Base-by-base conservation (phyloP, 2,888 invertebrate species). In the Suillia variegata region DNA sequence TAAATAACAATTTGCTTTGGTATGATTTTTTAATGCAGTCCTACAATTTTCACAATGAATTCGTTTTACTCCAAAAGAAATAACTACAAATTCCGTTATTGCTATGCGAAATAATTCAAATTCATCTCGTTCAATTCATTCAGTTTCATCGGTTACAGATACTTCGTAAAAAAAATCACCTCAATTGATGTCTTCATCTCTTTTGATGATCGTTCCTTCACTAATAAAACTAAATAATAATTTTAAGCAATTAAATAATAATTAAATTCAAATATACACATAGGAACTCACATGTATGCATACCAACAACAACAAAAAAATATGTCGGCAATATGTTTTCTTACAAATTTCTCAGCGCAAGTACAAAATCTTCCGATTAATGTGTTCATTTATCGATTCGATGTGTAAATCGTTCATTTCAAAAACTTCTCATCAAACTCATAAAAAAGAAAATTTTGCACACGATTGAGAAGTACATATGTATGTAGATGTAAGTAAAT, bases 1-100 rank as follows among this genome's bases (percentile, higher is more conserved):
- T 50, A 33, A 17, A 21, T 42, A 54, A 21, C 38, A 54, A 38
- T 61, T 58, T n/a, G 38, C n/a, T 38, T 38, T 38, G 15, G 6
- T 13, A n/a, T 10, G n/a, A 10, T 38, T 15, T 48, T 20, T 21
- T 26, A 38, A 26, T 48, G 55, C 55, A 45, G 55, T 55, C 55
- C 55, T 55, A 55, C 47, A 26, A 47, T 47, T 22, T 24, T 26
- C 26, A 18, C 48, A 38, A n/a, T 38, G 15, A 38, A 38, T 38
- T n/a, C n/a, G 15, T 18, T 21, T 48, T 18, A 18, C n/a, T 48
- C 48, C 22, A 10, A 21, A 48, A n/a, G 45, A n/a, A 48, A 48
- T 48, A 48, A 17, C 48, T 48, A 21, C 17, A 48, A 48, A 21
- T 21, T 48, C 48, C 21, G 22, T 48, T 48, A 48, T 48, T 48